A percentile compares a stretch with the other conserved stretches of the same genome.
Conservation (phyloP, 2,888 invertebrate genomes). For the Romanomermis culicivorax region DNA sequence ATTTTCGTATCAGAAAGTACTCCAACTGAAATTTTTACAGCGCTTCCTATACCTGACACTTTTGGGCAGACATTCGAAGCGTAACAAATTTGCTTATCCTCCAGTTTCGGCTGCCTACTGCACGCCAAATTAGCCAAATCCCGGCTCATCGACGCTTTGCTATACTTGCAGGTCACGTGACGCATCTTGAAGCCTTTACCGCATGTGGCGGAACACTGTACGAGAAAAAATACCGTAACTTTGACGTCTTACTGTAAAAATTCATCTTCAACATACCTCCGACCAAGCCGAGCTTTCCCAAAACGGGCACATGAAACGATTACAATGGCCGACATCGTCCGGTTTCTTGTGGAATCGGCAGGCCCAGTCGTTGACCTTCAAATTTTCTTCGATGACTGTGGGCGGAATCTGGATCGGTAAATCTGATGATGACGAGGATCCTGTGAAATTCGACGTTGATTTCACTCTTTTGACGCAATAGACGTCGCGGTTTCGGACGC, state of each 20-base stretch:
- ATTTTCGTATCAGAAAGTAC: no score
- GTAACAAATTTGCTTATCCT: constrained; percentile 6
- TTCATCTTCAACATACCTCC: no score
- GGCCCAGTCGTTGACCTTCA: neutral
- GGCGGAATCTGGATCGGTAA: no score
- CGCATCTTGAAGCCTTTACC: constrained; percentile 45
- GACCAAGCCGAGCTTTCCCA: constrained; percentile 41
- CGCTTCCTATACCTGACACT: no score
- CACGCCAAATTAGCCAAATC: neutral
- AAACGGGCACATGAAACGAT: constrained; percentile 58
- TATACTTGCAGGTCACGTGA: constrained; percentile 8
- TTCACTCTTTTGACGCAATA: constrained; percentile 40
- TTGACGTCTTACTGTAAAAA: no score
- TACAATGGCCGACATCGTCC: constrained; percentile 56
- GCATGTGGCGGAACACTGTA: constrained; percentile 75
- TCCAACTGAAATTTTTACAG: no score
- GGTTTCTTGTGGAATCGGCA: constrained; percentile 41
- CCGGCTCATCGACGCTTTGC: neutral
- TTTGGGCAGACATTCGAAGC: constrained; percentile 8
- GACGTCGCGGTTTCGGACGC: constrained; percentile 60
- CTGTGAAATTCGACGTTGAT: constrained; percentile 44
- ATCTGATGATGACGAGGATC: no score
- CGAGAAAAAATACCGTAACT: no score
- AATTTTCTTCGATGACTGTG: neutral
- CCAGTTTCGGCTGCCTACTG: neutral